Conservation (phyloP, 2,113 vertebrate genomes). For the Felis catus region F.catus_Fca126_mat1.0 CM031419.1:83900001-83900500, state of each 20-base stretch:
- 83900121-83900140: constrained; percentile 61
- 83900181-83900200: constrained; percentile 1
- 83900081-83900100: not conserved
- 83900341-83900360: constrained; percentile 76
- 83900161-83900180: constrained; percentile 69
- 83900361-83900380: constrained; percentile 55
- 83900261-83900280: not conserved
- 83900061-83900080: constrained; percentile 35
- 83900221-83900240: constrained; percentile 58
- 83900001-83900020: not conserved
- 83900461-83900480: not conserved
- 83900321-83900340: constrained; percentile 53
- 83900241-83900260: not conserved
- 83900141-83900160: constrained; percentile 53
- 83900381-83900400: constrained; percentile 52
- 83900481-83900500: constrained; percentile 24
- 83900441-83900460: constrained; percentile 17
- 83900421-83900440: constrained; percentile 21
- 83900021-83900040: not conserved
- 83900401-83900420: constrained; percentile 64
- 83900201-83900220: constrained; percentile 42
- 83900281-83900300: constrained; percentile 54
- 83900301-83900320: constrained; percentile 51
- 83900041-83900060: constrained; percentile 12
- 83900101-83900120: not conserved